These are phyloP conservation scores for Metopia argyrocephala DNA, from an alignment of 2,888 invertebrate genomes.

Conservation along the genomic window DNA sequence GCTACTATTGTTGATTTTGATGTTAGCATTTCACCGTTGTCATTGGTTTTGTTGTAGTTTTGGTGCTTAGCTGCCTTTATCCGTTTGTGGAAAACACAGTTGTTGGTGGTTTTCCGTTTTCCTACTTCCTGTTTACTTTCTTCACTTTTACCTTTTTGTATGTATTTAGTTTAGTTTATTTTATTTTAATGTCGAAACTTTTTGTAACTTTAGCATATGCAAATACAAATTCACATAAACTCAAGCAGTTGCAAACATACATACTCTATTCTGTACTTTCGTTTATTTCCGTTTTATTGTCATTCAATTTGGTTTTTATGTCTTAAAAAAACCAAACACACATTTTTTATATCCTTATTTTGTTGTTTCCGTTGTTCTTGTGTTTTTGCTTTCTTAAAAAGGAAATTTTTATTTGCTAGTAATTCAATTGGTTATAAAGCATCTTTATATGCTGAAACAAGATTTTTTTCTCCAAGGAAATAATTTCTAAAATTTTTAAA, in stretches of 20 bases:
- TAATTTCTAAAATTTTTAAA: background rate
- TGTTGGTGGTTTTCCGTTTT: conserved; percentile 58
- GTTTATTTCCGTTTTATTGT: conserved; percentile 63
- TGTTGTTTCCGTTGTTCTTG: conserved; percentile 19
- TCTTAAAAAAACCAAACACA: conserved; percentile 24
- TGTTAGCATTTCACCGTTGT: background rate
- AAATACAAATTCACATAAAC: background rate
- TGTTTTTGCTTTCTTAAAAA: conserved; percentile 26
- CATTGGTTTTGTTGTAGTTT: conserved; percentile 12
- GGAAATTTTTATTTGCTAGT: conserved; percentile 43
- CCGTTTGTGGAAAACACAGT: conserved; percentile 39
- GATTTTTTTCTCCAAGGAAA: background rate
- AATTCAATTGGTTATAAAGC: conserved; percentile 24
- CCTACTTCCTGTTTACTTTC: conserved; percentile 51
- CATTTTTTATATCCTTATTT: conserved; percentile 47
- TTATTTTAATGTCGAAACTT: background rate
- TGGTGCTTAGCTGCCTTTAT: conserved; percentile 52
- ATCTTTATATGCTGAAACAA: conserved; percentile 24
- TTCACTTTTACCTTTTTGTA: background rate
- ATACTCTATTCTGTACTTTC: conserved; percentile 41
- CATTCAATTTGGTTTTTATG: conserved; percentile 62
- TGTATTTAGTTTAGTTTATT: background rate
- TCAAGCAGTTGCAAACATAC: background rate
- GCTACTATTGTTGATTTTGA: conserved; percentile 5
- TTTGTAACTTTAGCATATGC: background rate